These are phyloP conservation scores for Patella pellucida DNA, from an alignment of 2,888 invertebrate genomes.

Conservation along the genomic window DNA sequence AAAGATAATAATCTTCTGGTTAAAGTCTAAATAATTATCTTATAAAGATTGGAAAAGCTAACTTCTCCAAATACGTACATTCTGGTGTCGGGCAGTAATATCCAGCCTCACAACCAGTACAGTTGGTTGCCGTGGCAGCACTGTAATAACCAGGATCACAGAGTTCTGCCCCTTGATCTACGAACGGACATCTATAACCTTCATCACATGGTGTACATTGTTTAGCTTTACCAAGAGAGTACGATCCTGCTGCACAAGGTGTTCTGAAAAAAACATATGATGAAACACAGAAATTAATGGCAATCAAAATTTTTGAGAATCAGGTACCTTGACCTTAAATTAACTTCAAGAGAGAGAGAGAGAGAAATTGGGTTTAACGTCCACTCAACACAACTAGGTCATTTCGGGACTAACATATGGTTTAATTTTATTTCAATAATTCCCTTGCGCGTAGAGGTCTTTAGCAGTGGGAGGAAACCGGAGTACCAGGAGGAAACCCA, in stretches of 20 bases:
- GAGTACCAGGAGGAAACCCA: no score
- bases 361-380: no score
- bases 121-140: slow-evolving; percentile 56
- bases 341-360: background rate
- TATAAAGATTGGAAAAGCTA: no score
- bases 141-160: slow-evolving; percentile 62
- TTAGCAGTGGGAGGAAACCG: no score
- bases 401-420: no score
- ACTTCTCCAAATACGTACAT: slow-evolving; percentile 35
- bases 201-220: slow-evolving; percentile 62
- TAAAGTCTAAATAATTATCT: no score
- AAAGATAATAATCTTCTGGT: no score
- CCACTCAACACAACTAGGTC: no score
- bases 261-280: slow-evolving; percentile 39
- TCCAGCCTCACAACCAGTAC: slow-evolving; percentile 66
- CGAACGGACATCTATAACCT: slow-evolving; percentile 58
- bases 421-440: no score
- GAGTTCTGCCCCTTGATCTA: slow-evolving; percentile 45
- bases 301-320: background rate
- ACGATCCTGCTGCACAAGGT: slow-evolving; percentile 58
- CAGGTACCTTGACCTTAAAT: no score
- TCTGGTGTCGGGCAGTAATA: slow-evolving; percentile 52
- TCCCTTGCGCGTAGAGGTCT: no score
- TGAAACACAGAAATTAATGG: slow-evolving; percentile 9
- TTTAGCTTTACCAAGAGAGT: slow-evolving; percentile 57